Percentiles rank a stretch among this genome's conserved stretches.
Evolutionary conservation across 2,797 vertebrate genomes (phyloP).

Genomic region (Caiman crocodilus): DNA sequence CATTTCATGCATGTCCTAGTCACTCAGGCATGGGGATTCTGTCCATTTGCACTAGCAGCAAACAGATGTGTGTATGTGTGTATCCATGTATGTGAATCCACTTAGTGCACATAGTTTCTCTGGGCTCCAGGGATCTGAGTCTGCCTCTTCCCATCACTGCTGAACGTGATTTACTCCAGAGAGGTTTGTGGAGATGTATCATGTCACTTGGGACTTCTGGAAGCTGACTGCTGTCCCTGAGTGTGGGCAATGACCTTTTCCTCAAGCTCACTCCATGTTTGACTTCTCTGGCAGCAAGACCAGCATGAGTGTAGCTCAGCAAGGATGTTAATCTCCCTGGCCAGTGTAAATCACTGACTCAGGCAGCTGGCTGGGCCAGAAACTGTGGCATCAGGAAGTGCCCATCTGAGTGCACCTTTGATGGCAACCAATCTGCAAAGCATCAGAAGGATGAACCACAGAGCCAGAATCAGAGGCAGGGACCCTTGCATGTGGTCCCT

Average conservation of each 20-base stretch:
- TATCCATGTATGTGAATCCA: too few relatives aligned
- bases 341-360: background rate
- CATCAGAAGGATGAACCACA: background rate
- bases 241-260: background rate
- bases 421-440: background rate
- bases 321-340: background rate
- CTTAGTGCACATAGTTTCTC: background rate
- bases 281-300: background rate
- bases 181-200: background rate
- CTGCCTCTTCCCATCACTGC: background rate
- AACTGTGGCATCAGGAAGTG: background rate
- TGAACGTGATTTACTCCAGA: background rate
- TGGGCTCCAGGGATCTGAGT: background rate
- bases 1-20: background rate
- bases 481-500: background rate
- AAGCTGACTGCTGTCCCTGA: background rate
- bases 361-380: background rate
- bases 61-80: too few relatives aligned
- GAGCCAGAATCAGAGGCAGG: background rate
- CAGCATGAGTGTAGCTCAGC: background rate
- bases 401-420: background rate
- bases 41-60: too few relatives aligned
- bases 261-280: background rate
- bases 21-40: background rate
- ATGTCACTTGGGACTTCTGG: background rate